Conservation (phyloP, 2,888 invertebrate species). For the Apeira syringaria region DNA sequence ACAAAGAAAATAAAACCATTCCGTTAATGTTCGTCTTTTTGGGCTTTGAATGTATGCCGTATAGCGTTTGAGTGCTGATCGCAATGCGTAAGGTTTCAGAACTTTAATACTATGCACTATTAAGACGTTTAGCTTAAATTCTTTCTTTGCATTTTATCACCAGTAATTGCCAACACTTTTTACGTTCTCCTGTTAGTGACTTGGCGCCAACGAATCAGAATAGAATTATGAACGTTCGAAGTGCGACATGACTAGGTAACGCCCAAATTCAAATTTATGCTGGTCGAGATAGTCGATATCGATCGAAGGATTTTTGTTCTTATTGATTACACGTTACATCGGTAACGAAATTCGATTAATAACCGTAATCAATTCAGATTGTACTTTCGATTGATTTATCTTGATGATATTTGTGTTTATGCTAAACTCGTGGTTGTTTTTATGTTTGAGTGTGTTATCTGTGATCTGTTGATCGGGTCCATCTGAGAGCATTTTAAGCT, state of each 20-base stretch:
- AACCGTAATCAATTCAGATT: slow-evolving; percentile 35
- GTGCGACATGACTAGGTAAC: slow-evolving; percentile 61
- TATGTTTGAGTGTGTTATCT: slow-evolving; percentile 42
- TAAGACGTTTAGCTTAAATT: slow-evolving; percentile 39
- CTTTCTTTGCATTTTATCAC: slow-evolving; percentile 12
- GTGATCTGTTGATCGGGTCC: slow-evolving; percentile 46
- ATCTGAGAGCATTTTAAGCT: slow-evolving; percentile 48
- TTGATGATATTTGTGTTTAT: slow-evolving; percentile 30
- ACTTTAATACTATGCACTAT: slow-evolving; percentile 64
- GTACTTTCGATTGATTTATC: slow-evolving; percentile 33
- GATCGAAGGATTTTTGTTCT: slow-evolving; percentile 35
- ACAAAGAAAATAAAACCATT: too few relatives aligned
- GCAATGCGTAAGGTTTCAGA: slow-evolving; percentile 54
- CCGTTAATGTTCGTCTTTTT: slow-evolving; percentile 68
- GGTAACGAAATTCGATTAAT: slow-evolving; percentile 47
- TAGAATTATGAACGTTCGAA: slow-evolving; percentile 55
- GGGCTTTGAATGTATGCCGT: slow-evolving; percentile 69
- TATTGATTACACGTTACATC: slow-evolving; percentile 40
- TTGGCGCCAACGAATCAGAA: slow-evolving; percentile 35
- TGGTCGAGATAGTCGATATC: slow-evolving; percentile 49
- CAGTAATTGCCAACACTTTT: slow-evolving; percentile 54
- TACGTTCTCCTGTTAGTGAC: slow-evolving; percentile 37
- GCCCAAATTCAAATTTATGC: slow-evolving; percentile 71
- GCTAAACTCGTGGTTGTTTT: slow-evolving; percentile 34
- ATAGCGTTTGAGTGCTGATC: slow-evolving; percentile 50